A percentile compares a stretch with the other conserved stretches of the same genome.
Conservation (phyloP, 2,113 vertebrate species). For the Bubo bubo region DNA sequence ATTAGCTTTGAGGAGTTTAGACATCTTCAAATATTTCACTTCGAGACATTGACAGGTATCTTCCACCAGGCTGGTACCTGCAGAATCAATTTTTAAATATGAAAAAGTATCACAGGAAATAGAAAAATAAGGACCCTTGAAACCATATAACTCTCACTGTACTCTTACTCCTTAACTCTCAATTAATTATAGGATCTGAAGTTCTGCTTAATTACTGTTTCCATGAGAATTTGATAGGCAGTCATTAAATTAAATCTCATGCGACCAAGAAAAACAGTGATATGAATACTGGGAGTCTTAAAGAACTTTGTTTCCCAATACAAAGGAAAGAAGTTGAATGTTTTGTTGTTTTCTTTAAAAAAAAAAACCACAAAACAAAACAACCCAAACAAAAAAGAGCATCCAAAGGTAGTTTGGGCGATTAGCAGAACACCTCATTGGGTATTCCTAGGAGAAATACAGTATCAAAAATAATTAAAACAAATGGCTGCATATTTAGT, state of each 20-base stretch:
- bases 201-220: neutral
- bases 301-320: neutral
- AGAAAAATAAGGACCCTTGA: neutral
- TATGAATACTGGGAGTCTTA: neutral
- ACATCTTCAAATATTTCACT: constrained; percentile 94
- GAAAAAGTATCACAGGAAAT: neutral
- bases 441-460: neutral
- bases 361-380: neutral
- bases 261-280: neutral
- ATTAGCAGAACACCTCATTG: neutral
- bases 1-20: constrained; percentile 61
- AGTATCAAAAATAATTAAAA: neutral
- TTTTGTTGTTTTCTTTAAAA: neutral
- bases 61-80: constrained; percentile 88
- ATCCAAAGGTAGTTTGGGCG: neutral
- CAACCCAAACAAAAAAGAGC: neutral
- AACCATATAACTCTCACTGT: neutral
- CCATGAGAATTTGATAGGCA: neutral
- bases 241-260: neutral
- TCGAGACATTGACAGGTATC: constrained; percentile 93
- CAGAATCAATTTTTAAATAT: constrained; percentile 55
- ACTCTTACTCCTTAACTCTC: neutral
- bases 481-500: neutral
- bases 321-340: neutral
- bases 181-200: neutral